Base-by-base conservation (phyloP, 2,888 invertebrate genomes). In the Cosmia trapezina region DNA sequence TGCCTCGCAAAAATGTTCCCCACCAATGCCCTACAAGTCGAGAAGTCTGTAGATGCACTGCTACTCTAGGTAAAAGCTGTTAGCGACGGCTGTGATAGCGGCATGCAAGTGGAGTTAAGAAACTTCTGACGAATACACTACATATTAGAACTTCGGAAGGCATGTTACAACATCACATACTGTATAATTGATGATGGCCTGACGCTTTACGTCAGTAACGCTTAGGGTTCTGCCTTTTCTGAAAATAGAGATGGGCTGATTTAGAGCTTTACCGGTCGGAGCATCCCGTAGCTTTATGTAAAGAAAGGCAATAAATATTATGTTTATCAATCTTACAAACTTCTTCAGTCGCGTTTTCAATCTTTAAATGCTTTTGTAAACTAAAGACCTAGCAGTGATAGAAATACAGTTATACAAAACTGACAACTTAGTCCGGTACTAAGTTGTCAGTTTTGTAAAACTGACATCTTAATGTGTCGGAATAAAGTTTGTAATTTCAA, bases 141-240 rank as follows among this genome's bases (percentile, higher is more conserved):
- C 11, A 49, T 62, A 62, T n/a, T n/a, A 54, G 19, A 43, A 43
- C 49, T 47, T 61, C 62, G 47, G 56, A 59, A 19, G 41, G 17
- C n/a, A 53, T 61, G 41, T 43, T 49, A 78, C 1, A n/a, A 45
- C 22, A 41, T 28, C 45, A 78, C 78, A 60, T 78, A 78, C 78
- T 79, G 72, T 76, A 47, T 28, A 41, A 43, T 19, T 51, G 74
- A 45, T 64, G 54, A 11, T 45, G 56, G 41, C 14, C 43, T 49
- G 64, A 78, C 28, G 49, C 2, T 37, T 12, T 8, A 51, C 51
- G 51, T 67, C 63, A 81, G 60, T 81, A 68, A 51, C 68, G 81
- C 68, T 76, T 78, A 68, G 4, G 33, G 11, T 56, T 61, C 78
- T 76, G 81, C 81, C 67, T 78, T 65, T 56, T 81, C 82, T 81